These are phyloP conservation scores for Lumbricus terrestris DNA, from an alignment of 2,888 invertebrate genomes.

Conservation along the genomic window DNA sequence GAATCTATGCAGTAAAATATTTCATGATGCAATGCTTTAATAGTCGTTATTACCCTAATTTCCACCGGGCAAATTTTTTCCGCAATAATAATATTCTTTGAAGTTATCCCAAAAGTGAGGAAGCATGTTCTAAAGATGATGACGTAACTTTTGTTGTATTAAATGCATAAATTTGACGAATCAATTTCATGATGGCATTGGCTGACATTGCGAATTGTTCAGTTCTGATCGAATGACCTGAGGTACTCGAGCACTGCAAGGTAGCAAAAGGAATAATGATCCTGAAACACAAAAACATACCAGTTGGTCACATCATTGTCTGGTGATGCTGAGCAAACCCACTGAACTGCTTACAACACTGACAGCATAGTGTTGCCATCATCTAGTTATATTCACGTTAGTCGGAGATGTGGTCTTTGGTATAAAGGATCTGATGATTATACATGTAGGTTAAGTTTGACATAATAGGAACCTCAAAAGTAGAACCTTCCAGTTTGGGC, in stretches of 20 bases:
- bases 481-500: background rate
- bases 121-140: background rate
- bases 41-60: background rate
- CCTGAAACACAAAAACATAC: background rate
- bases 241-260: conserved; percentile 11
- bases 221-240: background rate
- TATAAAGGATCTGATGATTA: background rate
- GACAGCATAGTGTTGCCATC: too few species aligned
- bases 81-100: background rate
- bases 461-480: background rate
- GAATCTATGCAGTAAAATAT: background rate
- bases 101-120: background rate
- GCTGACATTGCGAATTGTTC: background rate
- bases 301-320: background rate
- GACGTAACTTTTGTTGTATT: background rate
- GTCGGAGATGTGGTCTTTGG: too few species aligned
- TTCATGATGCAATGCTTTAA: background rate
- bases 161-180: background rate
- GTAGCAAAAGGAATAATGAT: conserved; percentile 12
- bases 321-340: background rate
- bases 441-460: background rate
- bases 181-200: conserved; percentile 3
- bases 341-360: background rate
- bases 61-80: background rate
- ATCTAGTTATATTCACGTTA: too few species aligned